Conservation (phyloP, 2,113 vertebrate species). For the Cyphomyrus discorhynchus region DNA sequence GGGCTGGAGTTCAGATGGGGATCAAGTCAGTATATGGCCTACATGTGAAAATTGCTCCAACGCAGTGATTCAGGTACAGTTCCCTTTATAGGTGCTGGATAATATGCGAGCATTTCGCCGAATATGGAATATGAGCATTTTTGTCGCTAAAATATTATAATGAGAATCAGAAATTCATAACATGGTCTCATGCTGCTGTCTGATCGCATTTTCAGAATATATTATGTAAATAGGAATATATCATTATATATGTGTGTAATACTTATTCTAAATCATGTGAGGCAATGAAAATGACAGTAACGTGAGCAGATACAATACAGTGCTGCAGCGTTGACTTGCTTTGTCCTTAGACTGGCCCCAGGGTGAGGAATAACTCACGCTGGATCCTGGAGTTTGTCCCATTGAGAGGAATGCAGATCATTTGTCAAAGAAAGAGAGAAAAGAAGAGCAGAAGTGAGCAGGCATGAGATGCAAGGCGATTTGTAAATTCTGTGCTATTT, state of each 20-base stretch:
- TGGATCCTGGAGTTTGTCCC: neutral
- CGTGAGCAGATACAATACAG: neutral
- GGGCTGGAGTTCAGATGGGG: neutral
- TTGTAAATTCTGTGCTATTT: neutral
- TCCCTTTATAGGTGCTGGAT: neutral
- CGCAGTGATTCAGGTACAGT: neutral
- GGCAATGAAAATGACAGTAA: neutral
- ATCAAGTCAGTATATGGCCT: neutral
- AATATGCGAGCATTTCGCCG: neutral
- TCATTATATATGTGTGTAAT: neutral
- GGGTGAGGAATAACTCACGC: neutral
- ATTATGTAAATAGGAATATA: neutral
- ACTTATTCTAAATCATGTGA: neutral
- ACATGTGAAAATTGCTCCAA: neutral
- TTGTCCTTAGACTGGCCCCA: neutral
- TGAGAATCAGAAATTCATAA: neutral
- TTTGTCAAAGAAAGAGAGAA: neutral
- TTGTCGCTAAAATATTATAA: neutral
- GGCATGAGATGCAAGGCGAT: neutral
- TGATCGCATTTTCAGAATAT: neutral
- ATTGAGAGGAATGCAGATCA: neutral
- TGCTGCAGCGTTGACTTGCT: neutral
- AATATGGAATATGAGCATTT: neutral
- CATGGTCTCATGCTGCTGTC: neutral
- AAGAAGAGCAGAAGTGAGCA: constrained; percentile 2